Base-by-base conservation (phyloP, 2,888 invertebrate species). In the Pristionchus fissidentatus region DNA sequence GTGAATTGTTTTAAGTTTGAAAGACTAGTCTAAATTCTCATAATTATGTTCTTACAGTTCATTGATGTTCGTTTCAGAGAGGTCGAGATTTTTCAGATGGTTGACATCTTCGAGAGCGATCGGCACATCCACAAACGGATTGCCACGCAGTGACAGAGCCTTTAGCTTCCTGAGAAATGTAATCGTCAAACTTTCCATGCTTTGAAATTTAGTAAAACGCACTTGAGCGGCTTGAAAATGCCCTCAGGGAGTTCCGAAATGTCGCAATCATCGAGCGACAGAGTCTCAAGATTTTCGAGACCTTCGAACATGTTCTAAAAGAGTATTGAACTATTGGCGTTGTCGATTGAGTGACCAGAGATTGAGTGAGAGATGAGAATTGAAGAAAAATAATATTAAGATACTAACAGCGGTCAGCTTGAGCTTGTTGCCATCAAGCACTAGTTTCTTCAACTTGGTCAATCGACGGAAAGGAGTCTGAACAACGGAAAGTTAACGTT, bases 161-260 rank as follows among this genome's bases (percentile, higher is more conserved):
- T 75, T 83, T 32, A 90, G 84, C n/a, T 88, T 88, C 57, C 90
- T 90, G 78, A 86, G 88, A 84, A 10, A 15, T 10, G 46, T 10
- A 15, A 46, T 46, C 10, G 46, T 7, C 7, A 10, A 46, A 46
- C 46, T 10, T 55, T 55, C 55, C 15, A 55, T 55, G 55, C 15
- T 55, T 13, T 29, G 29, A 29, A 3, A 62, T 35, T 10, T 32
- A 19, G 19, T 15, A 41, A 26, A 77, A 62, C 89, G 77, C 46
- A 90, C 90, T 86, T 86, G 1, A 91, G 81, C 52, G 89, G 82
- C 70, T 89, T 86, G 57, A 90, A 90, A 26, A 90, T 60, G 60
- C 89, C 85, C 32, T 83, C 83, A 46, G 88, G 86, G 10, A 89
- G 52, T 13, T 84, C 85, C n/a, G 87, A 70, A 0, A 84, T 62